phyloP scores from a whole-genome alignment of 2,113 vertebrate genomes.

The Oreotrochilus melanogaster region DNA sequence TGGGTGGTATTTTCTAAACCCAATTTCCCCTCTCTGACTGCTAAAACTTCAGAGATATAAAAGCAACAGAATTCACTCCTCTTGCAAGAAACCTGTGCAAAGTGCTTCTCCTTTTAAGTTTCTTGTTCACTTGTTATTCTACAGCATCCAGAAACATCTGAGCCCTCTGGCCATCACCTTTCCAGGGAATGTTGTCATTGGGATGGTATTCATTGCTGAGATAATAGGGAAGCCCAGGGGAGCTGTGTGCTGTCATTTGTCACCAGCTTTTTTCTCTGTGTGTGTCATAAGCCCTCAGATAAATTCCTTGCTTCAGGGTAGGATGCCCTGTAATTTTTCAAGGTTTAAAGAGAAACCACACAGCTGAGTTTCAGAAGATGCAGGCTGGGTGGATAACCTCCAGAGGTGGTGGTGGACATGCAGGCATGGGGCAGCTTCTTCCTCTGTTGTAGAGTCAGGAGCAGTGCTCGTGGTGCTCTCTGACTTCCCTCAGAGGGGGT shows the following conservation, averaged over 20 bases:
- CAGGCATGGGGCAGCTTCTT: rapidly evolving
- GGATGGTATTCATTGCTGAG: background rate
- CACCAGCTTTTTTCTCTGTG: background rate
- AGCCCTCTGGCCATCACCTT: background rate
- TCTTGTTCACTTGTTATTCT: background rate
- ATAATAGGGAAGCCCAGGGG: background rate
- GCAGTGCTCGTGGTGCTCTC: background rate
- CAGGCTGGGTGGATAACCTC: background rate
- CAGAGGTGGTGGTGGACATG: background rate
- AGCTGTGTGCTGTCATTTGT: background rate
- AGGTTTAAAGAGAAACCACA: background rate
- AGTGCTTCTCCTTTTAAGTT: background rate
- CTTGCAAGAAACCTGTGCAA: background rate
- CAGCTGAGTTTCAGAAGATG: background rate
- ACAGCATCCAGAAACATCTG: background rate
- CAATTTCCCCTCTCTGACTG: background rate
- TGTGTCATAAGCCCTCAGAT: background rate
- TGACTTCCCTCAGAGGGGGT: background rate
- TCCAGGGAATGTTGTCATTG: rapidly evolving
- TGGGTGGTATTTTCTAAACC: background rate
- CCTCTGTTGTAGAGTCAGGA: background rate
- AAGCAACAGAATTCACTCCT: background rate
- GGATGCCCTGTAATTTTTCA: background rate
- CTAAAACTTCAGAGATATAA: background rate
- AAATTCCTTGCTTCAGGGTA: background rate